Conservation (phyloP, 2,888 invertebrate species). For the Alcis repandata region DNA sequence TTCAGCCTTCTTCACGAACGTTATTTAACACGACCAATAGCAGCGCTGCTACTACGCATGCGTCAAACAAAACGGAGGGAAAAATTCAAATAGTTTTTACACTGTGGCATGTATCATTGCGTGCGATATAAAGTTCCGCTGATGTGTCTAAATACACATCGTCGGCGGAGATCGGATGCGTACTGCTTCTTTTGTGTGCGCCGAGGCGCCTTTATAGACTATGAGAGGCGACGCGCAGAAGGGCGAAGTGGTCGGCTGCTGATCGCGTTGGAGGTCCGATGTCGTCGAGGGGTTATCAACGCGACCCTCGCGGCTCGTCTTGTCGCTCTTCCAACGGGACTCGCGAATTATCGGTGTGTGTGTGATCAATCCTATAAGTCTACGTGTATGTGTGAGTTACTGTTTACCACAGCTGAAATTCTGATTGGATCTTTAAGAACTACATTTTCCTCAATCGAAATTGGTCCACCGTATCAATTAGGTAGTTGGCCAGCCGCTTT, state of each 20-base stretch:
- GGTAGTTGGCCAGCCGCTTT: constrained; percentile 10
- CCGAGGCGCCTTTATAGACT: constrained; percentile 81
- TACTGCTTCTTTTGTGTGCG: constrained; percentile 79
- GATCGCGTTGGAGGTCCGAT: constrained; percentile 69
- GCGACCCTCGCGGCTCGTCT: constrained; percentile 68
- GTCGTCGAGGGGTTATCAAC: constrained; percentile 73
- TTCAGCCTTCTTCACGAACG: constrained; percentile 63
- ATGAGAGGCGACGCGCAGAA: constrained; percentile 66
- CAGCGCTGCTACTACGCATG: constrained; percentile 72
- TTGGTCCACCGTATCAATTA: constrained; percentile 1
- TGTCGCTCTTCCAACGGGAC: constrained; percentile 50
- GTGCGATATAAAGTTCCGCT: constrained; percentile 53
- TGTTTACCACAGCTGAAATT: constrained; percentile 11
- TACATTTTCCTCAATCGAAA: not conserved
- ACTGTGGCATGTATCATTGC: constrained; percentile 67
- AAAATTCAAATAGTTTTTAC: constrained; percentile 65
- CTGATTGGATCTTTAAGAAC: constrained; percentile 13
- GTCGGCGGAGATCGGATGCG: constrained; percentile 76
- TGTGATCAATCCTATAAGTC: constrained; percentile 22
- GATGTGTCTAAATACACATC: constrained; percentile 70
- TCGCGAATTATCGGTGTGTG: constrained; percentile 59
- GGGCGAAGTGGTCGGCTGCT: constrained; percentile 73
- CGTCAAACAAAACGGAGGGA: constrained; percentile 70
- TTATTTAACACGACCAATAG: constrained; percentile 76
- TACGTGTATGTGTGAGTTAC: constrained; percentile 6